Conservation (phyloP, 2,888 invertebrate species). For the Eurytoma californica region DNA sequence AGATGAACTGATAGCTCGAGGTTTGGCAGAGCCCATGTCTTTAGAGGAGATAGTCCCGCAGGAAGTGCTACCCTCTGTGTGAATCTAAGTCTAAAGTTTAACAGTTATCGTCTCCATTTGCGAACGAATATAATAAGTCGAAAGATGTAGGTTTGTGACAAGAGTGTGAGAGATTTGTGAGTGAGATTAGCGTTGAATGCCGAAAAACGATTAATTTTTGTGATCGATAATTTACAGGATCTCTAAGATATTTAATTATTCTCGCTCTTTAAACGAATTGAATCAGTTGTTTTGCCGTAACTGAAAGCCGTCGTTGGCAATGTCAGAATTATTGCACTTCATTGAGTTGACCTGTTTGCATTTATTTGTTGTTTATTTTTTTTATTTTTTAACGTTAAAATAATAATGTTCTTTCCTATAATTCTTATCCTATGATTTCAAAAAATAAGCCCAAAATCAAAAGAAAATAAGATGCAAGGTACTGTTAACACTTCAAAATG, state of each 20-base stretch:
- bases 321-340: constrained; percentile 46
- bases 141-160: constrained; percentile 38
- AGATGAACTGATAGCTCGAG: constrained; percentile 89
- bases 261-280: constrained; percentile 38
- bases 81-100: constrained; percentile 55
- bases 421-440: constrained; percentile 19
- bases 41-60: constrained; percentile 60
- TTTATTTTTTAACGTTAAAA: constrained; percentile 28
- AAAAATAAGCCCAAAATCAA: constrained; percentile 35
- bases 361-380: constrained; percentile 40
- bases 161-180: constrained; percentile 41
- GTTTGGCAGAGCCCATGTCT: constrained; percentile 85
- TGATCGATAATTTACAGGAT: constrained; percentile 45
- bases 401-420: constrained; percentile 10
- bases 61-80: constrained; percentile 45
- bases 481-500: constrained; percentile 12
- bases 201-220: constrained; percentile 47
- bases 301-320: constrained; percentile 30
- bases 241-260: constrained; percentile 31
- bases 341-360: constrained; percentile 14
- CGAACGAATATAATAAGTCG: constrained; percentile 22
- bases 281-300: constrained; percentile 45
- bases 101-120: constrained; percentile 44
- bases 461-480: constrained; percentile 18
- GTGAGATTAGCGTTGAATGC: constrained; percentile 42